phyloP scores from a whole-genome alignment of 37 sponge, comb jelly and placozoan species.

The Diacarnus erythraeanus region DNA sequence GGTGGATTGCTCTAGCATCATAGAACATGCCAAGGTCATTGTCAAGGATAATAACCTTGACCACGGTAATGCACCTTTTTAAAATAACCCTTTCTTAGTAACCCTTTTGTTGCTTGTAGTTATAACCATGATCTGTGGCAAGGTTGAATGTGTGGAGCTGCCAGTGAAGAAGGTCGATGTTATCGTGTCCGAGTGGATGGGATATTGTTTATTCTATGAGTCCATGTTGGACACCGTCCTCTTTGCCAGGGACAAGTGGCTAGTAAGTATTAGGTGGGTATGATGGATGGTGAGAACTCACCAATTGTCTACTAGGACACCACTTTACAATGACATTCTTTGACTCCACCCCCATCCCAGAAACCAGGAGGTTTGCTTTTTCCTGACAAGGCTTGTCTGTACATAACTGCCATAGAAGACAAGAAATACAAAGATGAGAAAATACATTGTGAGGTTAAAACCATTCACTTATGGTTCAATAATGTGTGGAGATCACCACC shows the following conservation, averaged over 20 bases:
- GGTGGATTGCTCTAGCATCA: slow-evolving; percentile 88
- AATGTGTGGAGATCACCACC: background rate
- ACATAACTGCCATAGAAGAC: slow-evolving; percentile 94
- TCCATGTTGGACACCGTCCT: slow-evolving; percentile 96
- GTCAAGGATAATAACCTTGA: slow-evolving; percentile 71
- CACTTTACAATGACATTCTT: background rate
- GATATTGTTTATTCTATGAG: slow-evolving; percentile 99
- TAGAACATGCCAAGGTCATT: slow-evolving; percentile 80
- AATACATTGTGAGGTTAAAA: slow-evolving; percentile 71
- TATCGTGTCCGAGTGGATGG: slow-evolving; percentile 99
- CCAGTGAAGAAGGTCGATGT: slow-evolving; percentile 92
- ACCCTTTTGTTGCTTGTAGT: slow-evolving; percentile 25
- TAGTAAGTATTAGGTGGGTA: slow-evolving; percentile 80
- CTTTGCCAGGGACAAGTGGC: slow-evolving; percentile 95
- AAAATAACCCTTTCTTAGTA: background rate
- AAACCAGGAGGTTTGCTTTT: slow-evolving; percentile 87
- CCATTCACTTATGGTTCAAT: background rate
- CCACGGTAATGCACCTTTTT: slow-evolving; percentile 15
- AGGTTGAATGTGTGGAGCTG: slow-evolving; percentile 91
- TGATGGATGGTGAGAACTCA: no score
- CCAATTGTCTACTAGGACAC: background rate
- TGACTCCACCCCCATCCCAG: slow-evolving; percentile 34
- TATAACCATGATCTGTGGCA: slow-evolving; percentile 79
- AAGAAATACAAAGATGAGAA: slow-evolving; percentile 97
- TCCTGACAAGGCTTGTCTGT: slow-evolving; percentile 91